Percentiles rank a stretch among this genome's conserved stretches.
These are phyloP conservation scores for Crotalus tigris DNA, from an alignment of 2,113 vertebrate genomes.

Conservation along the genomic window DNA sequence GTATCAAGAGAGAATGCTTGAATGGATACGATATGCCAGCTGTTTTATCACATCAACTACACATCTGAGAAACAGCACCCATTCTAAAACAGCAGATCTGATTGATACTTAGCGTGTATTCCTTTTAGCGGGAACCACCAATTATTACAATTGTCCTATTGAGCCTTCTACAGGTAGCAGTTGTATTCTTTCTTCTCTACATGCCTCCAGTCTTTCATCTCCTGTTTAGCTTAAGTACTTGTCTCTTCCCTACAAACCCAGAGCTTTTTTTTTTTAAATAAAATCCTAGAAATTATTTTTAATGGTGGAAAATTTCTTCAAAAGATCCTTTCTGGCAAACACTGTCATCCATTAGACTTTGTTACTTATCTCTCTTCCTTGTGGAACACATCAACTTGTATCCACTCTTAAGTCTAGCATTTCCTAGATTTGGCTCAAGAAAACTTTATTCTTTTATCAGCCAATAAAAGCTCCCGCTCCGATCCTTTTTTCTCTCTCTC, in stretches of 20 bases:
- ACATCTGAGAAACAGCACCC: background rate
- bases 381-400: background rate
- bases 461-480: background rate
- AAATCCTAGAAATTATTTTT: background rate
- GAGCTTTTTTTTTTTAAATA: background rate
- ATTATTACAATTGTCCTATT: background rate
- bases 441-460: background rate
- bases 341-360: background rate
- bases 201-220: background rate
- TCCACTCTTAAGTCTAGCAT: background rate
- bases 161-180: background rate
- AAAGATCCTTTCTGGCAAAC: background rate
- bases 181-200: background rate
- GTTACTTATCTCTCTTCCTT: background rate
- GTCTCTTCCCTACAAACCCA: background rate
- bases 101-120: background rate
- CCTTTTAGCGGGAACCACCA: background rate
- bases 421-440: background rate
- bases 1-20: background rate
- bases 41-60: background rate
- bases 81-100: background rate
- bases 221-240: background rate
- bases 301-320: background rate
- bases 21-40: background rate
- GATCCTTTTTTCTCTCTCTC: background rate